phyloP scores from a whole-genome alignment of 1,140 invertebrate genomes.

The Telenomus remus region DNA sequence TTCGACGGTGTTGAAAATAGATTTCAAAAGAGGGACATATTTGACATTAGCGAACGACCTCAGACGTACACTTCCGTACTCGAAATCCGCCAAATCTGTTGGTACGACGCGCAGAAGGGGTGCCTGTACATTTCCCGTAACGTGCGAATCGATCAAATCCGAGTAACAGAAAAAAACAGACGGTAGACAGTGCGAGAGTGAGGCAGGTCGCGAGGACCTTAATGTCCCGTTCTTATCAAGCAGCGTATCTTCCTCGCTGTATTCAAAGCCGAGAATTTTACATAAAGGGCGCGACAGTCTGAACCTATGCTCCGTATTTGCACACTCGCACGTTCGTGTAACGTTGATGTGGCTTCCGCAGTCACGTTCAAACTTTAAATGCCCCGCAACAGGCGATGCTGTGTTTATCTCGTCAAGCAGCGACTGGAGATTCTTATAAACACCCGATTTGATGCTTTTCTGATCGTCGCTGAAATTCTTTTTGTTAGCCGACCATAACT shows the following conservation, averaged over 20 bases:
- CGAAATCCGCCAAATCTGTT: slow-evolving; percentile 6
- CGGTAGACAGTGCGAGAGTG: slow-evolving; percentile 11
- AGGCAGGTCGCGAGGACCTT: slow-evolving; percentile 2
- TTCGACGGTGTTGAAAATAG: slow-evolving; percentile 30
- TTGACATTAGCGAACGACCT: slow-evolving; percentile 16
- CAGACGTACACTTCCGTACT: slow-evolving; percentile 2
- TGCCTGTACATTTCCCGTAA: slow-evolving; percentile 43
- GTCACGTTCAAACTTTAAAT: neutral
- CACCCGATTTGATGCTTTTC: too few species aligned
- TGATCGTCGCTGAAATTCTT: neutral
- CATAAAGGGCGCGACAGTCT: neutral
- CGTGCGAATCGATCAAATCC: slow-evolving; percentile 49
- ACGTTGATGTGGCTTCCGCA: neutral
- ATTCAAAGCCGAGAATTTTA: slow-evolving; percentile 1
- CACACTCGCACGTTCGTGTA: neutral
- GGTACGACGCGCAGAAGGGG: slow-evolving; percentile 39
- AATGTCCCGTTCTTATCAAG: too few species aligned
- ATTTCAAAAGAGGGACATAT: slow-evolving; percentile 32
- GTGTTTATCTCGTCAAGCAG: too few species aligned
- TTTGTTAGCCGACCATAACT: neutral
- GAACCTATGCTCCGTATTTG: neutral
- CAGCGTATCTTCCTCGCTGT: too few species aligned
- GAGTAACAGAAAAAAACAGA: slow-evolving; percentile 50
- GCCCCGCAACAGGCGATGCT: neutral
- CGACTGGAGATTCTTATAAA: too few species aligned